Evolutionary conservation across 2,797 vertebrate species (phyloP).

Genomic region (Sebastes melanostomus): DNA sequence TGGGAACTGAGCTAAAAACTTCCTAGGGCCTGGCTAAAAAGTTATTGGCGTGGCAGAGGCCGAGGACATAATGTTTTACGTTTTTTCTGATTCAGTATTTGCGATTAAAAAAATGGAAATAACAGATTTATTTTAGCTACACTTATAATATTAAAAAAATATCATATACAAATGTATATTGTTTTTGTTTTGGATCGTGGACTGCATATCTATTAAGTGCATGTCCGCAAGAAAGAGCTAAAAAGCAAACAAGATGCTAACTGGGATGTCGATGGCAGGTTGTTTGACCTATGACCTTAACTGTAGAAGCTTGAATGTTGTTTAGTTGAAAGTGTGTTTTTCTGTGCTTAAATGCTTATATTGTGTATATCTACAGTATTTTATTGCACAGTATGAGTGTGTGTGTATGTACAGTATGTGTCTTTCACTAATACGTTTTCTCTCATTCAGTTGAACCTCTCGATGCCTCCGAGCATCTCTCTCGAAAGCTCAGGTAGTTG

Average conservation of each 20-base stretch:
- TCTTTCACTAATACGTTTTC: neutral
- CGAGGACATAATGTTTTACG: too few relatives aligned
- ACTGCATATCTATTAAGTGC: neutral
- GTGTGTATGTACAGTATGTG: neutral
- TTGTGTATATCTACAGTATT: neutral
- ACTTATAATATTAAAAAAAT: neutral
- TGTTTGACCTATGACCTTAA: neutral
- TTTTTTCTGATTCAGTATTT: neutral
- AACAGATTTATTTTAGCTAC: neutral
- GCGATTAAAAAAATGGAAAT: neutral
- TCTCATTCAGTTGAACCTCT: constrained; percentile 7
- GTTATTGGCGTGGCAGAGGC: fast-evolving
- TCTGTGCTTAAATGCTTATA: neutral
- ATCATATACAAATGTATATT: neutral
- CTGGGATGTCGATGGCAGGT: neutral
- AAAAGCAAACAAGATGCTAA: neutral
- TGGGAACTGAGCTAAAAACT: neutral
- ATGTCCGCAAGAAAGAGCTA: neutral
- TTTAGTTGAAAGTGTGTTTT: neutral
- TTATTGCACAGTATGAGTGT: neutral
- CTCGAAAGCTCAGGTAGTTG: constrained; percentile 47
- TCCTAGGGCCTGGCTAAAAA: too few relatives aligned
- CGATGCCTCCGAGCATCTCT: constrained; percentile 37
- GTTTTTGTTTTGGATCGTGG: neutral
- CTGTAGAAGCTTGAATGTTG: neutral